phyloP scores from a whole-genome alignment of 2,888 invertebrate genomes.

The Pheosia tremula region DNA sequence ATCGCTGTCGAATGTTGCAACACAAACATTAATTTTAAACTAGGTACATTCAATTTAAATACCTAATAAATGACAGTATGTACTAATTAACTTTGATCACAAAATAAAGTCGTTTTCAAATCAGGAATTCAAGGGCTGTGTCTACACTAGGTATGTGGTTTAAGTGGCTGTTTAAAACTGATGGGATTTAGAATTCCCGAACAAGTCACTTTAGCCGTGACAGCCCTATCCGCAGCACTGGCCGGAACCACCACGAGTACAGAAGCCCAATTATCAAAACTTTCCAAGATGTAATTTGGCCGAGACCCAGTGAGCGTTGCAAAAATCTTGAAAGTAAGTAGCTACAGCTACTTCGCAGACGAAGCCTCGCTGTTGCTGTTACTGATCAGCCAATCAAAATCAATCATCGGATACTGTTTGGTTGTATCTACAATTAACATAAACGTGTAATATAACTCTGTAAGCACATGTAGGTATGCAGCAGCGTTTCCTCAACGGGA shows the following conservation, averaged over 20 bases:
- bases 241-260: constrained; percentile 44
- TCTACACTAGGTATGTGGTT: background rate
- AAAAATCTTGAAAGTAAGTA: constrained; percentile 63
- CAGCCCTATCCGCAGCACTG: constrained; percentile 41
- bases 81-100: background rate
- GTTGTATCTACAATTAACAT: constrained; percentile 83
- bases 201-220: constrained; percentile 34
- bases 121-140: background rate
- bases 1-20: no score
- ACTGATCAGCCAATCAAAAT: constrained; percentile 84
- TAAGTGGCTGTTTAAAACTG: background rate
- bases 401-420: constrained; percentile 84
- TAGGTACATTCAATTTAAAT: no score
- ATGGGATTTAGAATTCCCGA: background rate
- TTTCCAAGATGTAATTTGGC: constrained; percentile 54
- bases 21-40: no score
- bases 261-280: constrained; percentile 60
- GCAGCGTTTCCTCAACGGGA: constrained; percentile 30
- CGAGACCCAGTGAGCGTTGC: constrained; percentile 54
- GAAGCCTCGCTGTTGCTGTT: constrained; percentile 77
- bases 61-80: background rate
- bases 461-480: constrained; percentile 33
- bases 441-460: constrained; percentile 68
- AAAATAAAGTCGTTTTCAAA: background rate
- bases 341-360: constrained; percentile 68